Percentiles rank a stretch among this genome's conserved stretches.
These are phyloP conservation scores for Cylloceria caligata DNA, from an alignment of 2,888 invertebrate species.

Conservation along the genomic window DNA sequence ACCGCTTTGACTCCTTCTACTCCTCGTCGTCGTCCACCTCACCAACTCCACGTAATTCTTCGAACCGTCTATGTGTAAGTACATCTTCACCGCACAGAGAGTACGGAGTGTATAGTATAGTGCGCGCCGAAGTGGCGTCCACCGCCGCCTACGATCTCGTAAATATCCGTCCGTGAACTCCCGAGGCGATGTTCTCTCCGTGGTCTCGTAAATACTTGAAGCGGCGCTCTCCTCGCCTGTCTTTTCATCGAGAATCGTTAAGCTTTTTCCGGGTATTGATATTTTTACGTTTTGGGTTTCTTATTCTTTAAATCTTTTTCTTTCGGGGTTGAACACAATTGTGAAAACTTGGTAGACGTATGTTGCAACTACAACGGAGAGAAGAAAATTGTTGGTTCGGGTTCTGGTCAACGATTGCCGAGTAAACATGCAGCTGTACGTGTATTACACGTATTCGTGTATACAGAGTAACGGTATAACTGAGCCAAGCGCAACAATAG, in stretches of 20 bases:
- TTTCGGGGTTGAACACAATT: neutral
- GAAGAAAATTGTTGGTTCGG: neutral
- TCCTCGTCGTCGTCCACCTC: constrained; percentile 44
- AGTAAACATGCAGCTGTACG: neutral
- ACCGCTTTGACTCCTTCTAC: constrained; percentile 21
- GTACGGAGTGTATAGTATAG: constrained; percentile 1
- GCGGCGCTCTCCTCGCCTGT: neutral
- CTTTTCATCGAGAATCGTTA: neutral
- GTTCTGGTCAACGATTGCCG: constrained; percentile 3
- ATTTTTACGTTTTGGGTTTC: constrained; percentile 15
- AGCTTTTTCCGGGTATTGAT: constrained; percentile 11
- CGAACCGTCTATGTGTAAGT: constrained; percentile 18
- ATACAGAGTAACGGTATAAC: neutral
- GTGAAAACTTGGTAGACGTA: neutral
- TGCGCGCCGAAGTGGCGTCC: neutral
- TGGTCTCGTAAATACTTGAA: constrained; percentile 34
- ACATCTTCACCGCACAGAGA: constrained; percentile 36
- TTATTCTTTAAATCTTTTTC: neutral
- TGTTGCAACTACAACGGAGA: neutral
- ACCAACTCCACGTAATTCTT: constrained; percentile 11
- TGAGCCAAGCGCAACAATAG: constrained; percentile 22
- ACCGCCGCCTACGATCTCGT: constrained; percentile 56
- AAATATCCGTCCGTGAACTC: constrained; percentile 58
- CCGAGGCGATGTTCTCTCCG: constrained; percentile 10
- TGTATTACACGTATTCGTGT: neutral